phyloP scores from a whole-genome alignment of 2,888 invertebrate species.

The Emmelina monodactyla region DNA sequence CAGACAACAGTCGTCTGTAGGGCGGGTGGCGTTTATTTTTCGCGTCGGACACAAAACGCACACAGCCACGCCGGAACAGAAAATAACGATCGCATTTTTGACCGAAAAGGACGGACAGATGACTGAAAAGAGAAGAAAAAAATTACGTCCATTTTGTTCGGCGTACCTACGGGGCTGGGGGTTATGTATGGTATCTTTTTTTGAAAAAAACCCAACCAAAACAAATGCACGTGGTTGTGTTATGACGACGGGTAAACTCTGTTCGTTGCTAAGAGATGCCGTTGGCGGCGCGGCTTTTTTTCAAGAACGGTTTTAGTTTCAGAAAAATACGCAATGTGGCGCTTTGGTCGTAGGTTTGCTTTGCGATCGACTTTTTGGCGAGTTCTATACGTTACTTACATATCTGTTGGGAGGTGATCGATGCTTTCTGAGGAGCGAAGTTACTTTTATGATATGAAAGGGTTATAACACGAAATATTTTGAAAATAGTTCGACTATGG shows the following conservation, averaged over 20 bases:
- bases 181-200: constrained; percentile 61
- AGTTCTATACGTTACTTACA: too few relatives aligned
- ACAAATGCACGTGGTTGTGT: constrained; percentile 66
- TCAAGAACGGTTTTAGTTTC: constrained; percentile 43
- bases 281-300: constrained; percentile 52
- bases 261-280: constrained; percentile 56
- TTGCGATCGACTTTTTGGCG: too few relatives aligned
- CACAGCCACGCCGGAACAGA: constrained; percentile 63
- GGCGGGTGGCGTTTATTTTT: constrained; percentile 32
- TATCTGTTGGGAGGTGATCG: too few relatives aligned
- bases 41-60: constrained; percentile 44
- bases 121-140: constrained; percentile 67
- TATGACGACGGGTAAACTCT: constrained; percentile 58
- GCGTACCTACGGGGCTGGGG: constrained; percentile 57
- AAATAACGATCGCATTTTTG: constrained; percentile 68
- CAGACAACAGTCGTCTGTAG: constrained; percentile 16
- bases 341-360: constrained; percentile 30
- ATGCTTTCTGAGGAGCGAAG: too few relatives aligned
- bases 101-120: constrained; percentile 66
- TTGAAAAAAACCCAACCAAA: constrained; percentile 62
- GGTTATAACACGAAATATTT: too few relatives aligned
- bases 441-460: too few relatives aligned
- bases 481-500: too few relatives aligned
- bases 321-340: constrained; percentile 49
- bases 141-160: constrained; percentile 65